Conservation (phyloP, 23 tunicate species). For the Ciona savignyi region DNA sequence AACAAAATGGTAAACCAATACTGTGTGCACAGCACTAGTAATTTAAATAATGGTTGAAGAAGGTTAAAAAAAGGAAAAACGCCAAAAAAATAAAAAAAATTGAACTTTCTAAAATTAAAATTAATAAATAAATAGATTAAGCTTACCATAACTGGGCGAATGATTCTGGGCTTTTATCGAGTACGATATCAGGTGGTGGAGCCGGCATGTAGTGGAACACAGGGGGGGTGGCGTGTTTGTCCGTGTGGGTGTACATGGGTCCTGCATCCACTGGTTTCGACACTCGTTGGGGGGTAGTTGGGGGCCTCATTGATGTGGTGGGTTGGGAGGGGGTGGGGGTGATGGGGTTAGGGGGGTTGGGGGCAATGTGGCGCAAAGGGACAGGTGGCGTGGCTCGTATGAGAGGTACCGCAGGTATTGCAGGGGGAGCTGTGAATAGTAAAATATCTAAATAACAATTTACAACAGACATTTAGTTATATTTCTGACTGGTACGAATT, state of each 20-base stretch:
- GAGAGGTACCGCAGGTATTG: no score
- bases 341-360: not conserved
- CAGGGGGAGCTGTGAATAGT: no score
- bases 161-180: slow-evolving; percentile 81
- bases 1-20: no score
- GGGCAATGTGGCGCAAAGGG: slow-evolving; percentile 1
- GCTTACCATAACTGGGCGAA: slow-evolving; percentile 90
- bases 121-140: no score
- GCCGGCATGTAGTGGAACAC: slow-evolving; percentile 97
- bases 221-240: slow-evolving; percentile 56
- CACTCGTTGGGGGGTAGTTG: slow-evolving; percentile 1
- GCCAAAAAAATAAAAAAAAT: no score
- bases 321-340: slow-evolving; percentile 11
- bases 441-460: no score
- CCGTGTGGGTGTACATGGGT: slow-evolving; percentile 85
- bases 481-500: no score
- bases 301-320: not conserved
- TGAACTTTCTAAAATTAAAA: no score
- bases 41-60: no score
- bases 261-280: slow-evolving; percentile 18
- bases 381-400: slow-evolving; percentile 5
- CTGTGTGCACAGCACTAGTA: no score
- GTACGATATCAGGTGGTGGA: slow-evolving; percentile 66
- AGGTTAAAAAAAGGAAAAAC: no score
- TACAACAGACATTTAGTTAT: no score